A percentile compares a stretch with the other conserved stretches of the same genome.
These are phyloP conservation scores for Rhyacophila evoluta DNA, from an alignment of 2,888 invertebrate genomes.

Conservation along the genomic window DNA sequence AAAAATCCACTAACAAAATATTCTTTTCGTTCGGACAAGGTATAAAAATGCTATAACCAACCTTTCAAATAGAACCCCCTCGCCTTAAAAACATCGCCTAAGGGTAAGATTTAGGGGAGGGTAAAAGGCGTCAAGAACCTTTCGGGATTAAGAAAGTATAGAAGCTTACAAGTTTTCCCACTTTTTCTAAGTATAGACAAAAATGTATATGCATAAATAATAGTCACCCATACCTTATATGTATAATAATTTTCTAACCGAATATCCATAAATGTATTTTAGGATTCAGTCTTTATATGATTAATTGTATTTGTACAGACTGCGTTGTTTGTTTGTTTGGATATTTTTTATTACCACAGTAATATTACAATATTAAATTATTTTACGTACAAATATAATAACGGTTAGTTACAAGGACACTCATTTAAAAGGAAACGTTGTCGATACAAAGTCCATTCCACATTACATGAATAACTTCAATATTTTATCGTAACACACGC, in stretches of 20 bases:
- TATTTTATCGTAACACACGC: no score
- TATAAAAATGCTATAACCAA: neutral
- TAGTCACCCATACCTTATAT: neutral
- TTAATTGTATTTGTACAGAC: no score
- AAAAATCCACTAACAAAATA: neutral
- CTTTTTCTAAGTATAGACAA: neutral
- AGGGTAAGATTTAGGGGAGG: constrained; percentile 19
- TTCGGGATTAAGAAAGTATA: neutral
- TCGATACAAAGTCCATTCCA: no score
- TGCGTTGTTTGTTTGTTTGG: no score
- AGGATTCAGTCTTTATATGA: no score
- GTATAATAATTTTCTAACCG: neutral
- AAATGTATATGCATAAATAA: neutral
- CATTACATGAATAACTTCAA: no score
- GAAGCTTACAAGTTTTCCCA: neutral
- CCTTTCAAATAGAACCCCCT: neutral
- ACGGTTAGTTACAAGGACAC: no score
- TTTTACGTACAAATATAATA: no score
- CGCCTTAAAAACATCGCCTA: neutral
- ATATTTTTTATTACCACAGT: no score
- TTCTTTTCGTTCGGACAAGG: neutral
- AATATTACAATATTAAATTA: no score
- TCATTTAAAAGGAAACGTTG: no score
- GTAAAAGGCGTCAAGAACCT: constrained; percentile 19
- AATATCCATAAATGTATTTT: neutral